A percentile compares a stretch with the other conserved stretches of the same genome.
phyloP scores from a whole-genome alignment of 2,797 vertebrate genomes.

The Thunnus albacares region DNA sequence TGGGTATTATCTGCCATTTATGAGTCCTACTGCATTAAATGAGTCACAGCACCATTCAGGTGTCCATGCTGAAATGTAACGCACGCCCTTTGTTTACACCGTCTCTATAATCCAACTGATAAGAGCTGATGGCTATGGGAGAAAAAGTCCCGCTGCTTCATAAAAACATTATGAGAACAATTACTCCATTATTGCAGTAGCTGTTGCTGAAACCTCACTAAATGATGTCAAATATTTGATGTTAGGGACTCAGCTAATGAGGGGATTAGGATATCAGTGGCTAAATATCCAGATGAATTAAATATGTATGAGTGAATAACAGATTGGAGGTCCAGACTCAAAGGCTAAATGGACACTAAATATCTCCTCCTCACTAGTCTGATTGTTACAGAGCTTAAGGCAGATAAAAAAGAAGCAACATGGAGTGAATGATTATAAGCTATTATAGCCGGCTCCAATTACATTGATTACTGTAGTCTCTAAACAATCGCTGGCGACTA shows the following conservation, averaged over 20 bases:
- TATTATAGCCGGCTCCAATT: slow-evolving; percentile 9
- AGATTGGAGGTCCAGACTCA: slow-evolving; percentile 1
- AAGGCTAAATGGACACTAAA: slow-evolving; percentile 15
- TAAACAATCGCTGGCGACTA: background rate
- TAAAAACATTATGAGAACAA: slow-evolving; percentile 5
- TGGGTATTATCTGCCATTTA: background rate
- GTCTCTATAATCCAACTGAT: background rate
- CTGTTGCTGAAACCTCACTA: background rate
- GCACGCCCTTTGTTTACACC: background rate
- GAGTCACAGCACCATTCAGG: slow-evolving; percentile 8
- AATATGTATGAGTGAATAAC: slow-evolving; percentile 25
- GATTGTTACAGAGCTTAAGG: background rate
- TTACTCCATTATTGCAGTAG: background rate
- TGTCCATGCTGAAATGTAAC: background rate
- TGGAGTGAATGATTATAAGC: slow-evolving; percentile 24
- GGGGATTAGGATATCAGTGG: slow-evolving; percentile 1
- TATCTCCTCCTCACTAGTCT: background rate
- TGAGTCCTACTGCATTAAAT: slow-evolving; percentile 19
- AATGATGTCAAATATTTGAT: background rate
- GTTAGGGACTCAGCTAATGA: slow-evolving; percentile 18
- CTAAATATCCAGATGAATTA: slow-evolving; percentile 14
- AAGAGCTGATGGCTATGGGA: background rate
- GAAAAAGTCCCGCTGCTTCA: background rate
- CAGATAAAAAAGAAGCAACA: background rate
- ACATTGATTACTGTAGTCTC: slow-evolving; percentile 25